Percentiles rank a stretch among this genome's conserved stretches.
Conservation (phyloP, 2,888 invertebrate genomes). For the Lycia hirtaria region DNA sequence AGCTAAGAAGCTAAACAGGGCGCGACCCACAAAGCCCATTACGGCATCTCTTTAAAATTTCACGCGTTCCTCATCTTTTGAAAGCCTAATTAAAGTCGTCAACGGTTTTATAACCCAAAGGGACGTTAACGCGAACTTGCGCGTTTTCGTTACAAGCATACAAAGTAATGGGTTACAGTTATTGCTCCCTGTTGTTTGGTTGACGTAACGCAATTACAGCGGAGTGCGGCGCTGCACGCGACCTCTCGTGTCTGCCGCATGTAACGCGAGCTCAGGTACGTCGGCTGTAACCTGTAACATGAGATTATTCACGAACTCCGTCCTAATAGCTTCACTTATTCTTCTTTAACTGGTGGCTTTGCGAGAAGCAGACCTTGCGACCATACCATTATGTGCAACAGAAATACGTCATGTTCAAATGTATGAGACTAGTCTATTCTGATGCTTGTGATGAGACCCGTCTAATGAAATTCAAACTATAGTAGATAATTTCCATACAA, state of each 20-base stretch:
- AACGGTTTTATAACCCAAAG: slow-evolving; percentile 49
- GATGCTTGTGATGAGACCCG: no score
- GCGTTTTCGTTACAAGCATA: slow-evolving; percentile 49
- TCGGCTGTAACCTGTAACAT: slow-evolving; percentile 12
- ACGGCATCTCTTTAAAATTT: slow-evolving; percentile 42
- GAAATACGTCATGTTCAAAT: no score
- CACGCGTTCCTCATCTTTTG: slow-evolving; percentile 40
- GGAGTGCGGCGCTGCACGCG: slow-evolving; percentile 60
- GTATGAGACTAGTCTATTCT: no score
- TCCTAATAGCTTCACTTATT: background rate
- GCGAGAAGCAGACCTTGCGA: no score
- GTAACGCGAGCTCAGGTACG: slow-evolving; percentile 20
- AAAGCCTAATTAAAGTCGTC: slow-evolving; percentile 47
- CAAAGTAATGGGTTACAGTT: slow-evolving; percentile 61
- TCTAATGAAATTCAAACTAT: no score
- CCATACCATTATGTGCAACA: no score
- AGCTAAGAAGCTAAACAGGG: slow-evolving; percentile 33
- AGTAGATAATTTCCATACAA: no score
- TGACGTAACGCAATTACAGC: slow-evolving; percentile 63
- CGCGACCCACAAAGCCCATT: slow-evolving; percentile 36
- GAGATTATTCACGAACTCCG: background rate
- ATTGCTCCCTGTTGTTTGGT: slow-evolving; percentile 61
- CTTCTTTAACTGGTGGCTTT: no score
- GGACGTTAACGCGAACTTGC: slow-evolving; percentile 54
- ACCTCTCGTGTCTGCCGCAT: slow-evolving; percentile 53